Evolutionary conservation across 2,113 vertebrate genomes (phyloP).

Genomic region (Odontesthes bonariensis): DNA sequence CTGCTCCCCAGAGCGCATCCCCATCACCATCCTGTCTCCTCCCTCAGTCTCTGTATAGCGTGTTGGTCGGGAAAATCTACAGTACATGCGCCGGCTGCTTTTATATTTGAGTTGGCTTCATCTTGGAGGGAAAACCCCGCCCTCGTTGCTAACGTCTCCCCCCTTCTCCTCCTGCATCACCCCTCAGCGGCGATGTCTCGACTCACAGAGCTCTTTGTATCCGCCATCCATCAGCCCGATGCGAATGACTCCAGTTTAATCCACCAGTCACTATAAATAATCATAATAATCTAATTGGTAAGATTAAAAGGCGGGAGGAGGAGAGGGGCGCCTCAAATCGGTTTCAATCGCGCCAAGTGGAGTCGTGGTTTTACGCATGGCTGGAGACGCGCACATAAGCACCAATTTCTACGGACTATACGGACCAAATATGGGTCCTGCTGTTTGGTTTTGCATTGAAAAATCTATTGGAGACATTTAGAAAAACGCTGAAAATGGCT

Average conservation of each 20-base stretch:
- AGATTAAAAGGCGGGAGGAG: slow-evolving; percentile 19
- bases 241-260: slow-evolving; percentile 7
- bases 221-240: neutral
- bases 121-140: slow-evolving; percentile 77
- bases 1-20: slow-evolving; percentile 49
- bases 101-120: slow-evolving; percentile 66
- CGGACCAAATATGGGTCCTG: slow-evolving; percentile 13
- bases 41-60: slow-evolving; percentile 20
- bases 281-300: slow-evolving; percentile 22
- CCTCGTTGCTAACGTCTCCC: slow-evolving; percentile 58
- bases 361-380: slow-evolving; percentile 50
- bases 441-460: neutral
- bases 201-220: slow-evolving; percentile 70
- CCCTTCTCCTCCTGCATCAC: slow-evolving; percentile 31
- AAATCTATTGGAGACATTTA: too few species aligned
- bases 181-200: slow-evolving; percentile 70
- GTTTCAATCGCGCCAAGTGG: neutral
- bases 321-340: slow-evolving; percentile 9
- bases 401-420: neutral
- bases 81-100: slow-evolving; percentile 64
- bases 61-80: slow-evolving; percentile 19
- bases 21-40: slow-evolving; percentile 31
- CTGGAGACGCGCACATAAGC: slow-evolving; percentile 19
- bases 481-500: too few species aligned
- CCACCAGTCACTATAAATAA: slow-evolving; percentile 19